A percentile compares a stretch with the other conserved stretches of the same genome.
Conservation (phyloP, 2,888 invertebrate genomes). For the Eupeodes latifasciatus region DNA sequence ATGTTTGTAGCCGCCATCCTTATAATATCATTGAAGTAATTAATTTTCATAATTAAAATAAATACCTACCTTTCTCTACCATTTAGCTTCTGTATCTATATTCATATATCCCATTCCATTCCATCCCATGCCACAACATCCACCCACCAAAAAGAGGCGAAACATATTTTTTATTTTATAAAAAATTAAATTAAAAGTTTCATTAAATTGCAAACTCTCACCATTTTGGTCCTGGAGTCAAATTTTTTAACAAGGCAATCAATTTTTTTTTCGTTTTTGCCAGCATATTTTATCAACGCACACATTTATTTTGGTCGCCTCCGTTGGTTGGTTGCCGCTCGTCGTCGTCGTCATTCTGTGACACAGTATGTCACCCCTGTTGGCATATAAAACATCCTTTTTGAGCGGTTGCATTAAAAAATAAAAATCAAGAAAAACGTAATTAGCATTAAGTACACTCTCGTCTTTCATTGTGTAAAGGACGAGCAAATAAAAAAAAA, state of each 20-base stretch:
- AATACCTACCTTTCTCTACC: slow-evolving; percentile 41
- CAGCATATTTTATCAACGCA: slow-evolving; percentile 26
- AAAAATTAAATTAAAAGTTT: slow-evolving; percentile 69
- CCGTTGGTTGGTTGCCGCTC: too few relatives aligned
- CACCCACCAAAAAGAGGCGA: background rate
- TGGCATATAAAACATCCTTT: slow-evolving; percentile 47
- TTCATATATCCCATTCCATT: background rate
- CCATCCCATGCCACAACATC: too few relatives aligned
- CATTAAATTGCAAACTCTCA: slow-evolving; percentile 56
- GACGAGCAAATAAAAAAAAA: background rate
- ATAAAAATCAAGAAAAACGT: slow-evolving; percentile 55
- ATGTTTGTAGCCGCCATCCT: slow-evolving; percentile 34
- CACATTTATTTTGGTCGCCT: slow-evolving; percentile 14
- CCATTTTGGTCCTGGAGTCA: slow-evolving; percentile 18
- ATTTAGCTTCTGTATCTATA: slow-evolving; percentile 22
- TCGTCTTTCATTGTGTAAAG: slow-evolving; percentile 54
- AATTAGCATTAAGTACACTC: slow-evolving; percentile 73
- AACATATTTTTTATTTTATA: background rate
- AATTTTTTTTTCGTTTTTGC: slow-evolving; percentile 15
- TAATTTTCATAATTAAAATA: slow-evolving; percentile 76
- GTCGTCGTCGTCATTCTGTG: background rate
- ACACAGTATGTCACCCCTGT: slow-evolving; percentile 46
- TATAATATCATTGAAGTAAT: slow-evolving; percentile 67
- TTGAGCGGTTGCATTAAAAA: slow-evolving; percentile 24
- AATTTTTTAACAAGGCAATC: slow-evolving; percentile 64